Base-by-base conservation (phyloP, 2,797 vertebrate genomes). In the Harpagifer antarcticus region DNA sequence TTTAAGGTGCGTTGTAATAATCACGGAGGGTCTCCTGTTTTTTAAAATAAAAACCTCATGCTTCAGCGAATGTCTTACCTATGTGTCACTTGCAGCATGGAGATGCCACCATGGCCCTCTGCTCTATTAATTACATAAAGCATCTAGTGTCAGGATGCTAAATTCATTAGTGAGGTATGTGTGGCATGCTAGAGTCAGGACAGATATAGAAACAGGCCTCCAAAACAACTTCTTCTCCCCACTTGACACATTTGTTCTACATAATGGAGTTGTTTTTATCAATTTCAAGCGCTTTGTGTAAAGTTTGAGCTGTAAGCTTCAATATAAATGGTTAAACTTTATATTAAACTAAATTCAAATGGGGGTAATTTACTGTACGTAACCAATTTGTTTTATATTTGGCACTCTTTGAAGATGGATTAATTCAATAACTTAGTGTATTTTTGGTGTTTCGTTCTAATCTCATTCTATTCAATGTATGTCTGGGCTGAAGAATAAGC, bases 41-140 rank as follows among this genome's bases (percentile, higher is more conserved):
- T 88, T 86, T 82, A 71, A 83, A 89, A 89, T 72, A 86, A 84
- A 91, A 88, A 86, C 84, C 82, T 58, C 83, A 84, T 78, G 78
- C 89, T 84, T 88, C 85, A 92, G 91, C 85, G 47, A 91, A 93
- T 89, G 85, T 92, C 91, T 90, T 83, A 90, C 90, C 87, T 90
- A 90, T 82, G 86, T 93, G 93, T 90, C 72, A 90, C 82, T 91
- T 90, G 88, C 89, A 88, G 89, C 91, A 89, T 0, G 45, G 81
- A 87, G 89, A 89, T 88, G 92, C 79, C 87, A 91, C 81, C 72
- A 13, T n/a, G 45, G 72, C 79, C 69, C 68, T 70, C 14, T 0
- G 57, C 87, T 92, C 89, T 92, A 92, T 93, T 93, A 93, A 94
- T 93, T 93, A 92, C 90, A 91, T 90, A 92, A 90, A 92, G 92